phyloP scores from a whole-genome alignment of 2,113 vertebrate species.

The Myotis davidii region DNA sequence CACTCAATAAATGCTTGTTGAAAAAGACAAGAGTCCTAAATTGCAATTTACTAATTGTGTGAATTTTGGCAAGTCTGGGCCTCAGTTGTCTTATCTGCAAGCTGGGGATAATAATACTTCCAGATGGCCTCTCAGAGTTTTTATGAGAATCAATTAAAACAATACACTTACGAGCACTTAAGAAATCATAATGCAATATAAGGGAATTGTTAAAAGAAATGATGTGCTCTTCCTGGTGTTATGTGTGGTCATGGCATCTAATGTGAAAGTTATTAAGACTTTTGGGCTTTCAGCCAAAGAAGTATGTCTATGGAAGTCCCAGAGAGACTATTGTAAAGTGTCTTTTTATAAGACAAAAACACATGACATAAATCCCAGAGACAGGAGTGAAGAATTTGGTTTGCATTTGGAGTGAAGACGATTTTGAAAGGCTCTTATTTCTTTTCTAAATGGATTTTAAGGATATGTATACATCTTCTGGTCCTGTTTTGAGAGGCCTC shows the following conservation, averaged over 20 bases:
- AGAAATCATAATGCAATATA: neutral
- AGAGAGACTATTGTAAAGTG: slow-evolving; percentile 21
- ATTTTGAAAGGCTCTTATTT: slow-evolving; percentile 52
- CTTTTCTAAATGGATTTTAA: slow-evolving; percentile 50
- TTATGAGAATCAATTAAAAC: slow-evolving; percentile 45
- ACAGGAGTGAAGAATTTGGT: slow-evolving; percentile 27
- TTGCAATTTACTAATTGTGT: neutral
- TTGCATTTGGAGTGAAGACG: slow-evolving; percentile 23
- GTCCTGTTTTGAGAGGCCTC: slow-evolving; percentile 41
- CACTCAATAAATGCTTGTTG: neutral
- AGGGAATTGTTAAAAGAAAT: slow-evolving; percentile 39
- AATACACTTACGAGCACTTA: slow-evolving; percentile 47
- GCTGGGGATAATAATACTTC: slow-evolving; percentile 36
- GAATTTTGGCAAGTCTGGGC: neutral
- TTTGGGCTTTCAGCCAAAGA: slow-evolving; percentile 57
- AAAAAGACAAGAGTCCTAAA: neutral
- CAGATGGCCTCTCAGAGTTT: slow-evolving; percentile 33
- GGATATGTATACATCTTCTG: slow-evolving; percentile 34
- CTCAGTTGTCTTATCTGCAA: slow-evolving; percentile 45
- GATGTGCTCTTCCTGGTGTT: slow-evolving; percentile 23
- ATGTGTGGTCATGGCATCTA: neutral
- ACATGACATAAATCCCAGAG: neutral
- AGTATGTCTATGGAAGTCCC: neutral
- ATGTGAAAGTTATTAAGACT: slow-evolving; percentile 45
- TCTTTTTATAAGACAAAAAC: slow-evolving; percentile 45